These are phyloP conservation scores for Mylabris phalerata DNA, from an alignment of 1,140 invertebrate species.

Conservation along the genomic window DNA sequence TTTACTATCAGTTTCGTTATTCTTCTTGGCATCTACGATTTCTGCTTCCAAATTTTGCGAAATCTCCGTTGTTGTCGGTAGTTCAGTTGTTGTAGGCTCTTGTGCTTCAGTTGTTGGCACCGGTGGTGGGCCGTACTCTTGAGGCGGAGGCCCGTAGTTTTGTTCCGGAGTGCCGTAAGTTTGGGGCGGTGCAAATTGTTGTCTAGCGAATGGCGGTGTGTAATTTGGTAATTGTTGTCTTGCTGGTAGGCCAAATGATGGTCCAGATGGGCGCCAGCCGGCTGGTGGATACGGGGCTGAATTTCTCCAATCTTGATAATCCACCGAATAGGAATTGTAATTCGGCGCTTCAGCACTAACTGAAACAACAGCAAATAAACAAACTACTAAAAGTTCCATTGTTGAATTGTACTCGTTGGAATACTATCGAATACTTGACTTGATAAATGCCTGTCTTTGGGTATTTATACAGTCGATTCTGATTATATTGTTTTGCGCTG, in stretches of 20 bases:
- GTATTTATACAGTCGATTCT: too few relatives aligned
- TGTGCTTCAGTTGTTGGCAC: conserved; percentile 15
- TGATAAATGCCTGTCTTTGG: too few relatives aligned
- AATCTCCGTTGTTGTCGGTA: conserved; percentile 20
- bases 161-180: not conserved
- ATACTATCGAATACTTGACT: too few relatives aligned
- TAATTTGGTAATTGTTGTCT: not conserved
- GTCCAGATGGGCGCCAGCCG: conserved; percentile 22
- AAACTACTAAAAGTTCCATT: conserved; percentile 3
- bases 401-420: too few relatives aligned
- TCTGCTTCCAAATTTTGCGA: not conserved
- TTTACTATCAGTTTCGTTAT: conserved; percentile 5
- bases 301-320: not conserved
- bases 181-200: not conserved
- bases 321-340: conserved; percentile 1
- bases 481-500: too few relatives aligned
- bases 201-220: too few relatives aligned
- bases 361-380: not conserved
- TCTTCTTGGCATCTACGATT: not conserved
- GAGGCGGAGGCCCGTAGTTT: conserved; percentile 6
- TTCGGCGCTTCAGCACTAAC: not conserved
- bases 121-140: conserved; percentile 10
- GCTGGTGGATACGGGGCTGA: conserved; percentile 16
- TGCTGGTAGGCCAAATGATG: conserved; percentile 14
- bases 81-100: conserved; percentile 21